phyloP scores from a whole-genome alignment of 2,888 invertebrate species.

The Ichneumon xanthorius region DNA sequence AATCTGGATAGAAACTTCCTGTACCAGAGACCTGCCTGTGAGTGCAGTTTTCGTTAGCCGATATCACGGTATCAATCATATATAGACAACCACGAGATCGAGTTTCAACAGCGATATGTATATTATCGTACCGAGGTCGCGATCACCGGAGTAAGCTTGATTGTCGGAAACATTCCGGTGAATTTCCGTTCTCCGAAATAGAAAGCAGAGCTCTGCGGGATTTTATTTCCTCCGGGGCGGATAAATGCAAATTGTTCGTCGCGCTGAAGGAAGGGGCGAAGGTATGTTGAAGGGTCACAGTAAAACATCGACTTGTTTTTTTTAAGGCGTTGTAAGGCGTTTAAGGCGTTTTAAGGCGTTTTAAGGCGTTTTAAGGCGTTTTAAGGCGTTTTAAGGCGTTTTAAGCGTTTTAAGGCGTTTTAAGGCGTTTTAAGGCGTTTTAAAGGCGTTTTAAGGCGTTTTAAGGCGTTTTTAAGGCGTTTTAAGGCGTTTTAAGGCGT shows the following conservation, averaged over 20 bases:
- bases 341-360: no score
- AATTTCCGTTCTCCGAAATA: constrained; percentile 61
- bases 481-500: no score
- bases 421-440: no score
- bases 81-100: neutral
- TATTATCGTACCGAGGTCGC: constrained; percentile 41
- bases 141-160: neutral
- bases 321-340: no score
- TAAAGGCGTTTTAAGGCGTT: no score
- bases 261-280: constrained; percentile 62
- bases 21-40: constrained; percentile 53
- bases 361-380: no score
- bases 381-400: no score
- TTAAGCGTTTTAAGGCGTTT: no score
- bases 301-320: no score
- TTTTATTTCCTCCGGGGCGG: constrained; percentile 15
- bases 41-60: constrained; percentile 28
- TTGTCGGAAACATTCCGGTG: constrained; percentile 50
- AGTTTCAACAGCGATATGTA: neutral
- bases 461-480: no score
- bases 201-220: constrained; percentile 57
- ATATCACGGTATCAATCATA: constrained; percentile 5
- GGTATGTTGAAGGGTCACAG: constrained; percentile 11
- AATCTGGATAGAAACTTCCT: constrained; percentile 65
- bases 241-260: constrained; percentile 55